phyloP scores from a whole-genome alignment of 2,113 vertebrate genomes.

The Rhegmatorhina hoffmannsi region DNA sequence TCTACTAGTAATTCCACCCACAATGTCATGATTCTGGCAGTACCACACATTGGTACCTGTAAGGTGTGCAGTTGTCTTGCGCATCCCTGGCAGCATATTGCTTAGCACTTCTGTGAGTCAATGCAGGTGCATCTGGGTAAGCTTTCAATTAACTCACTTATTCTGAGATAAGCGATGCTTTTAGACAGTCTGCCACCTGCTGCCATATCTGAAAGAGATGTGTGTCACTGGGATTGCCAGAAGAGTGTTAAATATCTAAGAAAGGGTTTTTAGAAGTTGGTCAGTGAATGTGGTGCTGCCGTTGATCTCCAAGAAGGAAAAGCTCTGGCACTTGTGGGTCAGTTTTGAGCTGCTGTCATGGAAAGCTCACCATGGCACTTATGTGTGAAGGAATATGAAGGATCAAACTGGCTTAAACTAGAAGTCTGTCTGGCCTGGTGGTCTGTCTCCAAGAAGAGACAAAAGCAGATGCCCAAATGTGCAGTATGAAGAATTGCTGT shows the following conservation, averaged over 20 bases:
- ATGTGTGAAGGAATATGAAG: neutral
- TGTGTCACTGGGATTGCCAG: neutral
- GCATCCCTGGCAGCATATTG: rapidly evolving
- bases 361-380: neutral
- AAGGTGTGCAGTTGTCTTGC: neutral
- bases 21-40: neutral
- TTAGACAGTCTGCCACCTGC: neutral
- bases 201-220: neutral
- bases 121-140: neutral
- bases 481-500: rapidly evolving
- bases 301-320: neutral
- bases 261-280: neutral
- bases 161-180: neutral
- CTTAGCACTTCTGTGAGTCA: neutral
- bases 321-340: neutral
- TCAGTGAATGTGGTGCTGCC: neutral
- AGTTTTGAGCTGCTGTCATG: neutral
- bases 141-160: neutral
- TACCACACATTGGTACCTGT: neutral
- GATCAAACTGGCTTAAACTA: neutral
- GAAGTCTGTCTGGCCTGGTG: rapidly evolving
- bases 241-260: neutral
- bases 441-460: neutral
- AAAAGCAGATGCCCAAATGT: neutral
- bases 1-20: neutral